Percentiles rank a stretch among this genome's conserved stretches.
Conservation (phyloP, 2,113 vertebrate genomes). For the Laticauda colubrina region DNA sequence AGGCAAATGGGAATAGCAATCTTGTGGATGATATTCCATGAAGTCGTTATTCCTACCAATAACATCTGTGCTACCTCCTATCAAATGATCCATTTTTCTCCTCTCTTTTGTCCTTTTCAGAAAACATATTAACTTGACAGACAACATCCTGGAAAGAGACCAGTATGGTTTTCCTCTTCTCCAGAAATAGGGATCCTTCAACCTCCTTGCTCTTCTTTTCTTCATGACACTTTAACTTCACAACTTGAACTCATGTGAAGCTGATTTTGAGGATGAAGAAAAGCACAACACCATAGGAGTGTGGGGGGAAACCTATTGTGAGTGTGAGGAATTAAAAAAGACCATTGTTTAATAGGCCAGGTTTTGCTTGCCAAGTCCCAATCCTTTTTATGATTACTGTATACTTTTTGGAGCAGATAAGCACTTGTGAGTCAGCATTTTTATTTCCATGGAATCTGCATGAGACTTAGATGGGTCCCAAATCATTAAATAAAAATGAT, state of each 20-base stretch:
- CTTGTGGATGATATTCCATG: neutral
- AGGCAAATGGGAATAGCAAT: neutral
- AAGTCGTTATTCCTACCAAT: neutral
- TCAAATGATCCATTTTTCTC: neutral
- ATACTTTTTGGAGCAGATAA: neutral
- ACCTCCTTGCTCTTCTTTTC: neutral
- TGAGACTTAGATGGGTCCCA: neutral
- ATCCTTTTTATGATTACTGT: neutral
- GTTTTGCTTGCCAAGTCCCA: neutral
- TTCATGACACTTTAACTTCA: neutral
- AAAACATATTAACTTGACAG: neutral
- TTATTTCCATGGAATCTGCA: neutral
- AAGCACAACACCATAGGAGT: neutral
- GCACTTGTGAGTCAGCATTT: neutral
- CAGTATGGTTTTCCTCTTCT: neutral
- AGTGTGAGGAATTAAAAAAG: neutral
- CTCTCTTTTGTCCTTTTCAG: neutral
- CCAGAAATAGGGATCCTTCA: neutral
- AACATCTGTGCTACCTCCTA: neutral
- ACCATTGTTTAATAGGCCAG: neutral
- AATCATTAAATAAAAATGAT: neutral
- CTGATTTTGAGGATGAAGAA: neutral
- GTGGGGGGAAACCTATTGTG: neutral
- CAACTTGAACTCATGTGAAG: neutral
- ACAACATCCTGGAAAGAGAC: neutral